Evolutionary conservation across 2,797 vertebrate genomes (phyloP).

Genomic region (Prunella strophiata): DNA sequence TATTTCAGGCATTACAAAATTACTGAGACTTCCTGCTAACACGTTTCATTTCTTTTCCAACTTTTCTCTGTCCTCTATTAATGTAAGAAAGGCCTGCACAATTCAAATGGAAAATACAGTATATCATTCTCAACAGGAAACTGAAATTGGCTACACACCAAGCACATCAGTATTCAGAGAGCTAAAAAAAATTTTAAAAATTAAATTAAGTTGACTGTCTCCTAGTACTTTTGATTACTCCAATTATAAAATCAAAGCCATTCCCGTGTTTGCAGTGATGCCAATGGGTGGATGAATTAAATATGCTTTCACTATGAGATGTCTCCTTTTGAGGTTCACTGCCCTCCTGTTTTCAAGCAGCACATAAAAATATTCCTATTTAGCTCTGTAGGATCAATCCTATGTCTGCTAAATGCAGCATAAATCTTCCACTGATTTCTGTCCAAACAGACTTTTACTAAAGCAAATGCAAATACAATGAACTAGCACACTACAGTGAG

Average conservation of each 20-base stretch:
- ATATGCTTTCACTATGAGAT: neutral
- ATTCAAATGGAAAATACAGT: slow-evolving; percentile 5
- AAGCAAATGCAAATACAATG: neutral
- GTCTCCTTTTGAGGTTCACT: neutral
- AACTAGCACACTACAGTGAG: neutral
- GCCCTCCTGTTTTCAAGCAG: neutral
- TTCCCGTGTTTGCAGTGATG: neutral
- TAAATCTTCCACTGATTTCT: neutral
- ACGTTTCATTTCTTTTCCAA: neutral
- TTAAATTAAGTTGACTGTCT: neutral
- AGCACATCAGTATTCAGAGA: neutral
- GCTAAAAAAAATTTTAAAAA: neutral
- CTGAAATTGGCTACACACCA: neutral
- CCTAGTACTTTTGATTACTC: neutral
- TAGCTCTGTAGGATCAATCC: neutral
- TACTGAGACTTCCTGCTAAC: neutral
- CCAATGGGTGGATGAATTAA: neutral
- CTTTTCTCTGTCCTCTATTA: neutral
- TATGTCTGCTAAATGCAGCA: neutral
- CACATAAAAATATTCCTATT: neutral
- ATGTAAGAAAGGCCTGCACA: neutral
- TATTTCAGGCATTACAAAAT: slow-evolving; percentile 22
- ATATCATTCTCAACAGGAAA: neutral
- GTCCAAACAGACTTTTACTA: neutral
- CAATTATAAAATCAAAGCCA: slow-evolving; percentile 32